Conservation (phyloP, 2,888 invertebrate species). For the Myathropa florea region DNA sequence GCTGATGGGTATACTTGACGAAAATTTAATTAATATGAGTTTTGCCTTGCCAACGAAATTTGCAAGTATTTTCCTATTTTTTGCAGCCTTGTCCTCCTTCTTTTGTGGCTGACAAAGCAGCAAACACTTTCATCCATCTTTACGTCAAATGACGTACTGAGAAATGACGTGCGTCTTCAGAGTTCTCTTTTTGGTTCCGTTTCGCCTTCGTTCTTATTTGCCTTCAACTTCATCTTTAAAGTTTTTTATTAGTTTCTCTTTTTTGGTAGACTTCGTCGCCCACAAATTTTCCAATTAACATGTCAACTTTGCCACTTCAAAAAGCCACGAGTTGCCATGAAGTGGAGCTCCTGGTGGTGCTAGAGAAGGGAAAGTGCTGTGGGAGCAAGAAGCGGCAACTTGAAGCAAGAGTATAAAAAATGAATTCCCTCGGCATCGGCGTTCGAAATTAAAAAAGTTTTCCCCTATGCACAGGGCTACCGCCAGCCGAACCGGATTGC, state of each 20-base stretch:
- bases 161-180: conserved; percentile 53
- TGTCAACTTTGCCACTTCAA: conserved; percentile 70
- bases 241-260: conserved; percentile 66
- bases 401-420: conserved; percentile 52
- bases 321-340: conserved; percentile 69
- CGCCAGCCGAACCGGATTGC: conserved; percentile 51
- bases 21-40: conserved; percentile 67
- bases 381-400: not conserved
- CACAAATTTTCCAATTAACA: conserved; percentile 71
- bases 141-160: conserved; percentile 52
- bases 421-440: conserved; percentile 53
- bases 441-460: conserved; percentile 68
- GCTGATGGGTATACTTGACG: conserved; percentile 39
- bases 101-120: conserved; percentile 61
- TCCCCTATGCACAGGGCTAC: conserved; percentile 53
- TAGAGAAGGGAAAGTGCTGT: not conserved
- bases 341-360: conserved; percentile 20
- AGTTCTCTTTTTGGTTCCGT: conserved; percentile 15
- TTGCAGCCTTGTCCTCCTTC: not conserved
- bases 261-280: conserved; percentile 63
- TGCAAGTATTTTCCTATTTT: conserved; percentile 13
- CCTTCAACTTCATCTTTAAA: conserved; percentile 65
- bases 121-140: conserved; percentile 67
- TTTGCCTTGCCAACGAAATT: conserved; percentile 42
- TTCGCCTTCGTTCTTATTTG: conserved; percentile 49